phyloP scores from a whole-genome alignment of 2,797 vertebrate genomes.

The Amblyopsis hoosieri region DNA sequence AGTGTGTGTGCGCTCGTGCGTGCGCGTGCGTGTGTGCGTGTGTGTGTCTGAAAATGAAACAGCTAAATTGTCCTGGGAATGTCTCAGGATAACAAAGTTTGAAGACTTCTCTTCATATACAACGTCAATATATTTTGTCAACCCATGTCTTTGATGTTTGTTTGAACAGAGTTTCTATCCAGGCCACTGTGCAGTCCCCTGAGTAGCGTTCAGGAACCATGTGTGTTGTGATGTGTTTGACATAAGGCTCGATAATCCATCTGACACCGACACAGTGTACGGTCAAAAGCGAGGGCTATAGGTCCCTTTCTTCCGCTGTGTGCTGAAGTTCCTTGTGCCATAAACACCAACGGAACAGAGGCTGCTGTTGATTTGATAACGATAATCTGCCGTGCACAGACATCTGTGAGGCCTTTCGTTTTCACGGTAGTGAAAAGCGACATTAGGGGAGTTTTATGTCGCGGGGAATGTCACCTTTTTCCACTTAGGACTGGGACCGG shows the following conservation, averaged over 20 bases:
- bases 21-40: background rate
- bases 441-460: constrained; percentile 32
- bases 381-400: constrained; percentile 48
- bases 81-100: constrained; percentile 34
- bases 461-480: constrained; percentile 54
- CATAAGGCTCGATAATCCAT: constrained; percentile 57
- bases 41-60: constrained; percentile 25
- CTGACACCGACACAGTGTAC: constrained; percentile 50
- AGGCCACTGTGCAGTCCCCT: constrained; percentile 58
- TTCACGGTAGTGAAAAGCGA: constrained; percentile 52
- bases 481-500: constrained; percentile 46
- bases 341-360: constrained; percentile 58
- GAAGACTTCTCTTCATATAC: constrained; percentile 26
- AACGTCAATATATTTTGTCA: background rate
- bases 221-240: constrained; percentile 62
- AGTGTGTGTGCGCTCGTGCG: background rate
- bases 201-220: constrained; percentile 39
- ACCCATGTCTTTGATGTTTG: constrained; percentile 58
- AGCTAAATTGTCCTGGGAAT: constrained; percentile 5
- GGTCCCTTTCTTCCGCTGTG: constrained; percentile 43
- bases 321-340: constrained; percentile 50
- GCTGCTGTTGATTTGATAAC: constrained; percentile 68
- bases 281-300: constrained; percentile 29
- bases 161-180: constrained; percentile 40
- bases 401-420: constrained; percentile 61